Conservation (phyloP, 2,113 vertebrate species). For the Seriola quinqueradiata region DNA sequence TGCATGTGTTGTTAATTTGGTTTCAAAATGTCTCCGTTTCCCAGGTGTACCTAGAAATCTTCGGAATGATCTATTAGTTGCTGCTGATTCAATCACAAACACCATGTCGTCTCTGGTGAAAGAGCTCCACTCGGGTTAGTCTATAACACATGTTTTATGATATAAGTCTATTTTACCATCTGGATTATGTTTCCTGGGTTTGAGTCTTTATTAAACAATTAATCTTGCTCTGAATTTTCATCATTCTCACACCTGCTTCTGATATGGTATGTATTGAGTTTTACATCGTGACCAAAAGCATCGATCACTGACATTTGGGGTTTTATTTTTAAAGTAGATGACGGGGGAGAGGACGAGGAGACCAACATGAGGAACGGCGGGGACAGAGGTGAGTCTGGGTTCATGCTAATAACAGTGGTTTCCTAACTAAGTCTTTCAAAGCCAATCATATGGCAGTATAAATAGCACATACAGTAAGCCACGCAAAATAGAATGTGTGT, state of each 20-base stretch:
- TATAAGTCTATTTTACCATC: neutral
- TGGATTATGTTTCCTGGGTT: constrained; percentile 14
- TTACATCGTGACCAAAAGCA: neutral
- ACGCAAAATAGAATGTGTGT: neutral
- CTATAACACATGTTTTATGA: neutral
- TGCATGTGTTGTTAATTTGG: neutral
- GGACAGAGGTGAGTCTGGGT: constrained; percentile 87
- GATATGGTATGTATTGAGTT: neutral
- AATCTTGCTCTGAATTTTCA: neutral
- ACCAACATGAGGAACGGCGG: constrained; percentile 92
- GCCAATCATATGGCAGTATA: neutral
- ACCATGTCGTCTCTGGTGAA: constrained; percentile 97
- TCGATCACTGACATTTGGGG: neutral
- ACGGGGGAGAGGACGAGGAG: constrained; percentile 88
- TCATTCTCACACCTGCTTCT: neutral
- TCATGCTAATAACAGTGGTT: neutral
- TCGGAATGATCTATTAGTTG: constrained; percentile 94
- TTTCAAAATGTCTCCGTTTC: constrained; percentile 24
- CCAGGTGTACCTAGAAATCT: constrained; percentile 94
- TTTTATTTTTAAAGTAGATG: constrained; percentile 86
- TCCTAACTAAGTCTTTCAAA: neutral
- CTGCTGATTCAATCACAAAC: constrained; percentile 97
- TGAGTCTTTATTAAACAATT: neutral
- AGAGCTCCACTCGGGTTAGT: constrained; percentile 94
- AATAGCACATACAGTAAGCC: neutral